A percentile compares a stretch with the other conserved stretches of the same genome.
phyloP scores from a whole-genome alignment of 2,888 invertebrate species.

The Pristionchus entomophagus region DNA sequence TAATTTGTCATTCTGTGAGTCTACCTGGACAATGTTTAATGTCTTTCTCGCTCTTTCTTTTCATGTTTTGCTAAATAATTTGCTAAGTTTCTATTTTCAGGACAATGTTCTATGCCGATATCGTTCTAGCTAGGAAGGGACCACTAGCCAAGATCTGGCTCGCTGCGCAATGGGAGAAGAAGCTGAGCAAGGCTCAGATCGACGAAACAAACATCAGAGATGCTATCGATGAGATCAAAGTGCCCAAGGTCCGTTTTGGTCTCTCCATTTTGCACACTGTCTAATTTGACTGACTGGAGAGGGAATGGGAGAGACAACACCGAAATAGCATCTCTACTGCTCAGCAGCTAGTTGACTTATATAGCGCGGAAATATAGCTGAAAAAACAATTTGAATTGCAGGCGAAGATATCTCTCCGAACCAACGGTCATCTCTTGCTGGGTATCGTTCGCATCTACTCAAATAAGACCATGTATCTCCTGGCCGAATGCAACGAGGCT shows the following conservation, averaged over 20 bases:
- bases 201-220: slow-evolving; percentile 99
- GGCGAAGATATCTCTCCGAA: slow-evolving; percentile 97
- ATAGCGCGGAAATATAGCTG: no score
- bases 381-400: no score
- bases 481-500: slow-evolving; percentile 99
- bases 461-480: slow-evolving; percentile 95
- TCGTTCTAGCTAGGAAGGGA: slow-evolving; percentile 99
- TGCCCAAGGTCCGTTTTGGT: slow-evolving; percentile 92
- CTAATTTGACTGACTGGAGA: no score
- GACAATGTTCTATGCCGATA: slow-evolving; percentile 99
- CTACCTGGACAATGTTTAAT: no score
- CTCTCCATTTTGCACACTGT: no score
- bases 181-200: slow-evolving; percentile 98
- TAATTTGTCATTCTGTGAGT: no score
- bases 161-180: slow-evolving; percentile 99
- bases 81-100: neutral
- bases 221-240: slow-evolving; percentile 97
- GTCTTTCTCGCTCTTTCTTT: no score
- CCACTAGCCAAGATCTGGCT: slow-evolving; percentile 99
- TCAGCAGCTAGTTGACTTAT: no score
- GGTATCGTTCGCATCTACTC: slow-evolving; percentile 99
- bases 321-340: no score
- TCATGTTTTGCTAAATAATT: no score
- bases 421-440: slow-evolving; percentile 97
- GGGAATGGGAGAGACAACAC: no score